Conservation (phyloP, 2,888 invertebrate species). For the Subacronicta megacephala region DNA sequence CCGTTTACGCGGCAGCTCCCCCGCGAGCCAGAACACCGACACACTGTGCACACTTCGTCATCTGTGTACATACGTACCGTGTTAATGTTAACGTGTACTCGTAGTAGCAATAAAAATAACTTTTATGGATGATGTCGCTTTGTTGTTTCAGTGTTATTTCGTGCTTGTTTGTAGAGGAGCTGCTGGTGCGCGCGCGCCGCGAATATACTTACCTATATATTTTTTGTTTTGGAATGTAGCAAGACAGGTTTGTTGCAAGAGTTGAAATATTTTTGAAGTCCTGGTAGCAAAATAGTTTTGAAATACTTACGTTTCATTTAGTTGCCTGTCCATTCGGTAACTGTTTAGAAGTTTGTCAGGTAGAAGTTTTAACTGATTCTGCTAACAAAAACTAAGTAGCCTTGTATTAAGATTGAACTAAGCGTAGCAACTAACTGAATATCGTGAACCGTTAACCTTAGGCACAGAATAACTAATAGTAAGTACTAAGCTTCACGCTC, state of each 20-base stretch:
- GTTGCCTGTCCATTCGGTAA: slow-evolving; percentile 16
- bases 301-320: slow-evolving; percentile 23
- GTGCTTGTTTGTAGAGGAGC: slow-evolving; percentile 15
- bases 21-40: slow-evolving; percentile 12
- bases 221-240: slow-evolving; percentile 31
- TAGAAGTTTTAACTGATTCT: slow-evolving; percentile 5
- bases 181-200: slow-evolving; percentile 9
- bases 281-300: slow-evolving; percentile 21
- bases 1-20: slow-evolving; percentile 13
- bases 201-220: slow-evolving; percentile 33
- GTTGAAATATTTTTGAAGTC: slow-evolving; percentile 14
- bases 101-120: slow-evolving; percentile 45
- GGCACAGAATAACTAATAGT: no score
- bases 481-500: background rate
- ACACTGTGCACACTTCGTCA: slow-evolving; percentile 23
- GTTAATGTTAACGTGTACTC: slow-evolving; percentile 15
- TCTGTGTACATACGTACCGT: slow-evolving; percentile 5
- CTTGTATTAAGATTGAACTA: background rate
- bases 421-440: background rate
- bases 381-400: background rate
- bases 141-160: slow-evolving; percentile 42
- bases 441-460: background rate
- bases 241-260: slow-evolving; percentile 19
- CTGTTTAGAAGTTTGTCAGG: slow-evolving; percentile 10
- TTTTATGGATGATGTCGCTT: slow-evolving; percentile 50